Conservation (phyloP, 1,140 invertebrate genomes). For the Drosophila serrata region DNA sequence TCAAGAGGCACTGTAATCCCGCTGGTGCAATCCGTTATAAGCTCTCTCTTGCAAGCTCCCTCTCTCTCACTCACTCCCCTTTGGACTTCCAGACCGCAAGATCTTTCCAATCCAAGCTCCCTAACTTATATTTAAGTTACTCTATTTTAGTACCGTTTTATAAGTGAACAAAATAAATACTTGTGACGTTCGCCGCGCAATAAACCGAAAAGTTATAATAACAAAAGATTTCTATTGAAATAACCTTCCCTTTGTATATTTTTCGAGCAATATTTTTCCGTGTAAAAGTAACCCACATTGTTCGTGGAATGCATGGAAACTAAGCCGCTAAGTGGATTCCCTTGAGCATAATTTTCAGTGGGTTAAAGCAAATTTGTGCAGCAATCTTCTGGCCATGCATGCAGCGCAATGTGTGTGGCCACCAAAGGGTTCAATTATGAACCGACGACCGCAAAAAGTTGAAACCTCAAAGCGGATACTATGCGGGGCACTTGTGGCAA, state of each 20-base stretch:
- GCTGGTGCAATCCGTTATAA: too few species aligned
- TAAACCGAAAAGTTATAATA: background rate
- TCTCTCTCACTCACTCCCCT: background rate
- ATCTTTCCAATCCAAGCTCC: background rate
- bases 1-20: background rate
- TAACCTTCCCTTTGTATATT: background rate
- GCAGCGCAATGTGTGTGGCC: constrained; percentile 25
- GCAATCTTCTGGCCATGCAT: constrained; percentile 34
- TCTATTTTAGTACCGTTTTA: too few species aligned
- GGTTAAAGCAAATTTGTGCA: constrained; percentile 72
- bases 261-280: background rate
- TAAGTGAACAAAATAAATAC: too few species aligned
- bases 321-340: constrained; percentile 44
- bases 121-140: background rate
- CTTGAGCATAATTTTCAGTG: constrained; percentile 58
- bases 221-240: background rate
- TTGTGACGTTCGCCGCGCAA: too few species aligned
- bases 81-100: background rate
- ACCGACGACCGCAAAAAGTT: constrained; percentile 53
- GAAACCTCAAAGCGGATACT: constrained; percentile 63
- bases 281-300: constrained; percentile 13
- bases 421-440: constrained; percentile 79
- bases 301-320: constrained; percentile 20
- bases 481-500: constrained; percentile 39
- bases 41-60: background rate